Percentiles rank a stretch among this genome's conserved stretches.
Evolutionary conservation across 2,888 invertebrate genomes (phyloP).

Genomic region (Pyralis farinalis): DNA sequence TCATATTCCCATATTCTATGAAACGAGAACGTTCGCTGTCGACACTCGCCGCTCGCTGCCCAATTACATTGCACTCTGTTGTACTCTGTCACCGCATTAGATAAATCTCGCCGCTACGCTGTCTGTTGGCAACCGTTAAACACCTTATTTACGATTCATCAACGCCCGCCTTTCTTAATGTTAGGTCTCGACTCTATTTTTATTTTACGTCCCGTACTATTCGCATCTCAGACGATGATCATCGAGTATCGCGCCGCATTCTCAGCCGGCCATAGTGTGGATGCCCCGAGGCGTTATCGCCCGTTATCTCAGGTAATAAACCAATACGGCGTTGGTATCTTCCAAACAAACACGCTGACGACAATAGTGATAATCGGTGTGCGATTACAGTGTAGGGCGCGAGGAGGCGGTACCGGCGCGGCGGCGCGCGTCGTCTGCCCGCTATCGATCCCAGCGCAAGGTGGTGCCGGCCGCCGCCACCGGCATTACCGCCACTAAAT

Average conservation of each 20-base stretch:
- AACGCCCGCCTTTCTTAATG: constrained; percentile 16
- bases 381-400: constrained; percentile 38
- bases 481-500: constrained; percentile 48
- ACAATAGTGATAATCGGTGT: constrained; percentile 49
- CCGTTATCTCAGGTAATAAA: constrained; percentile 37
- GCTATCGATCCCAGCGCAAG: constrained; percentile 68
- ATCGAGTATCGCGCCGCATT: too few species aligned
- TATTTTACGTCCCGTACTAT: constrained; percentile 14
- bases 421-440: constrained; percentile 67
- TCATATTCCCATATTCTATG: background rate
- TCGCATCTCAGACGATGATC: background rate
- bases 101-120: constrained; percentile 42
- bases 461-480: constrained; percentile 59
- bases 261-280: background rate
- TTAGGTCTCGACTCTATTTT: constrained; percentile 17
- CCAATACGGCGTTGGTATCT: constrained; percentile 26
- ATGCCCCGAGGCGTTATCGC: background rate
- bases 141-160: constrained; percentile 32
- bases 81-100: constrained; percentile 42
- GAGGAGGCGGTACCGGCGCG: constrained; percentile 47
- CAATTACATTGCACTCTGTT: constrained; percentile 50
- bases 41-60: constrained; percentile 26
- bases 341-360: constrained; percentile 38
- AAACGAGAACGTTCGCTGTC: constrained; percentile 31
- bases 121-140: constrained; percentile 39